Conservation (phyloP, 2,797 vertebrate species). For the Aeoliscus strigatus region DNA sequence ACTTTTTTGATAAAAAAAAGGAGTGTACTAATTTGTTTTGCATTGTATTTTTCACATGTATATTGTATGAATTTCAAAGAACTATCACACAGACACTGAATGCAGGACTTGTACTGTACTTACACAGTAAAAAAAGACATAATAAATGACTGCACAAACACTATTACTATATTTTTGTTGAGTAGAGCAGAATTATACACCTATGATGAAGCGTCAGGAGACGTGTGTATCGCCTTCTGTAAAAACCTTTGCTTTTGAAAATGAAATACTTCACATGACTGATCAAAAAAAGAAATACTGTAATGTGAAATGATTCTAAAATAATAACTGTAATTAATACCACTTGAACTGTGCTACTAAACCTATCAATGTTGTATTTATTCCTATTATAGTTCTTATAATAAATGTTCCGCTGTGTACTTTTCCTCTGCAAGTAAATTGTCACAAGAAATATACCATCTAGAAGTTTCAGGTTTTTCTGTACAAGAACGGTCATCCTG, state of each 20-base stretch:
- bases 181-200: constrained; percentile 56
- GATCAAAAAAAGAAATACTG: constrained; percentile 62
- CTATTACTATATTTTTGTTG: constrained; percentile 63
- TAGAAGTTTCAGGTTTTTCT: neutral
- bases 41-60: constrained; percentile 67
- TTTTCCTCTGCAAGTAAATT: constrained; percentile 19
- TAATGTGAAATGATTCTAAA: constrained; percentile 54
- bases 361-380: constrained; percentile 64
- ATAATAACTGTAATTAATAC: constrained; percentile 54
- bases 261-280: constrained; percentile 61
- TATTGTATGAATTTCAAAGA: constrained; percentile 70
- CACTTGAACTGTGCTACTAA: constrained; percentile 57
- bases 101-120: constrained; percentile 71
- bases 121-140: constrained; percentile 65
- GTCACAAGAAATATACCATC: neutral
- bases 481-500: neutral
- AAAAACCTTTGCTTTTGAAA: constrained; percentile 60
- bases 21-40: constrained; percentile 71
- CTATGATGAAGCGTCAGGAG: constrained; percentile 52
- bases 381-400: constrained; percentile 60
- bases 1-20: constrained; percentile 48
- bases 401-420: constrained; percentile 59
- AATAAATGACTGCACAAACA: constrained; percentile 66
- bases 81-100: constrained; percentile 64
- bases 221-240: constrained; percentile 49